Evolutionary conservation across 2,797 vertebrate genomes (phyloP).

Genomic region (Pagetopsis macropterus): DNA sequence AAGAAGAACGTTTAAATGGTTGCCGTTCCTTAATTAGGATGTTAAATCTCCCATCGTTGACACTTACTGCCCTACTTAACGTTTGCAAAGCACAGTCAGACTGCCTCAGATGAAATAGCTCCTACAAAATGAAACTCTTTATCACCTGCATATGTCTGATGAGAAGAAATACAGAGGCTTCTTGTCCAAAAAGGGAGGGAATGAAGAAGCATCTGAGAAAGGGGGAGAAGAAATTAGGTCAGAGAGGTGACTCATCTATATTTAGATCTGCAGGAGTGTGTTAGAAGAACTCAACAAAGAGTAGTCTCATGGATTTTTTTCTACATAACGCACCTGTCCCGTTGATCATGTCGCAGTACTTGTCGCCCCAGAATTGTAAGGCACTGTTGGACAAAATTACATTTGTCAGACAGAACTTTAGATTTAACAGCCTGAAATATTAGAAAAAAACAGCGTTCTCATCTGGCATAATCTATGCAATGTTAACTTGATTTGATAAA

Average conservation of each 20-base stretch:
- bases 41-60: not conserved
- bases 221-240: slow-evolving; percentile 1
- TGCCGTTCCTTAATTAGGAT: not conserved
- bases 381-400: slow-evolving; percentile 60
- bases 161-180: slow-evolving; percentile 88
- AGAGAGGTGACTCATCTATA: not conserved
- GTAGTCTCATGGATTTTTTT: no score
- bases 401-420: not conserved
- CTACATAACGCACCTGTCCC: slow-evolving; percentile 88
- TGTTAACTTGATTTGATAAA: slow-evolving; percentile 9
- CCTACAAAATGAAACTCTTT: slow-evolving; percentile 1
- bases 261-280: not conserved
- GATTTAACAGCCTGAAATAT: not conserved
- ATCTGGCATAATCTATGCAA: not conserved
- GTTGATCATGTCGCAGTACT: slow-evolving; percentile 91
- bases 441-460: not conserved
- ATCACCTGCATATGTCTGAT: slow-evolving; percentile 96
- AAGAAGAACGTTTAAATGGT: slow-evolving; percentile 24
- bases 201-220: slow-evolving; percentile 89
- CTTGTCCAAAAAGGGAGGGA: slow-evolving; percentile 89
- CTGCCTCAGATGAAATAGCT: not conserved
- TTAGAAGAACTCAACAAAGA: not conserved
- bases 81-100: not conserved
- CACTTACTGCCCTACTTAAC: not conserved
- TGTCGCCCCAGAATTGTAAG: slow-evolving; percentile 84